These are phyloP conservation scores for Lucinisca nassula DNA, from an alignment of 2,888 invertebrate genomes.

Conservation along the genomic window DNA sequence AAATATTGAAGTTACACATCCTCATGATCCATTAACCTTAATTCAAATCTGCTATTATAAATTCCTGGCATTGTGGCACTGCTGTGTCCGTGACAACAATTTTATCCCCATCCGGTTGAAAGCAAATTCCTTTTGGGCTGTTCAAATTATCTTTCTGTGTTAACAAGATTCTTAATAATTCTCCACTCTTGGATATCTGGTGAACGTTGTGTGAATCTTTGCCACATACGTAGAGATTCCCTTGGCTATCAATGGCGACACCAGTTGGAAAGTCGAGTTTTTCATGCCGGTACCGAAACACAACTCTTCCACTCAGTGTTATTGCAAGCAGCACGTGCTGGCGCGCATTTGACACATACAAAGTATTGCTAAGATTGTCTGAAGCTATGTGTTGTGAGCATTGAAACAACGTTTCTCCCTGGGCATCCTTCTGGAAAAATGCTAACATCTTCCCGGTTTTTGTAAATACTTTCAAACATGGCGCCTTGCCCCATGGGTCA, in stretches of 20 bases:
- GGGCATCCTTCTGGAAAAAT: slow-evolving; percentile 58
- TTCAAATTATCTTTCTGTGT: slow-evolving; percentile 23
- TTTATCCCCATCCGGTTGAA: slow-evolving; percentile 51
- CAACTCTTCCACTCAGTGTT: slow-evolving; percentile 36
- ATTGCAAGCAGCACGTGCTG: slow-evolving; percentile 41
- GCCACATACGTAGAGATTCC: slow-evolving; percentile 64
- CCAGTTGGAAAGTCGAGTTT: slow-evolving; percentile 52
- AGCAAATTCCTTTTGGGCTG: slow-evolving; percentile 56
- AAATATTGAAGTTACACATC: no score
- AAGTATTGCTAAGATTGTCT: slow-evolving; percentile 25
- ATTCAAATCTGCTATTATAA: slow-evolving; percentile 44
- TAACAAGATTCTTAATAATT: slow-evolving; percentile 50
- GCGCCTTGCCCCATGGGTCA: slow-evolving; percentile 64
- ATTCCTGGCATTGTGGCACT: slow-evolving; percentile 47
- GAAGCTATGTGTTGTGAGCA: slow-evolving; percentile 64
- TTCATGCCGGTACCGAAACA: slow-evolving; percentile 57
- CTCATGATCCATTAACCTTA: no score
- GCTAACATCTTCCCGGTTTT: slow-evolving; percentile 42
- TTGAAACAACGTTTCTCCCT: slow-evolving; percentile 40
- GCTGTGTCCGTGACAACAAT: slow-evolving; percentile 55
- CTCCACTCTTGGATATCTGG: slow-evolving; percentile 51
- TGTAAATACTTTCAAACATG: slow-evolving; percentile 53
- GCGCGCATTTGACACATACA: slow-evolving; percentile 56
- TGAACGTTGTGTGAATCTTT: slow-evolving; percentile 67
- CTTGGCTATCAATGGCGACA: slow-evolving; percentile 54